A percentile compares a stretch with the other conserved stretches of the same genome.
Conservation (phyloP, 2,888 invertebrate genomes). For the Eupithecia centaureata region DNA sequence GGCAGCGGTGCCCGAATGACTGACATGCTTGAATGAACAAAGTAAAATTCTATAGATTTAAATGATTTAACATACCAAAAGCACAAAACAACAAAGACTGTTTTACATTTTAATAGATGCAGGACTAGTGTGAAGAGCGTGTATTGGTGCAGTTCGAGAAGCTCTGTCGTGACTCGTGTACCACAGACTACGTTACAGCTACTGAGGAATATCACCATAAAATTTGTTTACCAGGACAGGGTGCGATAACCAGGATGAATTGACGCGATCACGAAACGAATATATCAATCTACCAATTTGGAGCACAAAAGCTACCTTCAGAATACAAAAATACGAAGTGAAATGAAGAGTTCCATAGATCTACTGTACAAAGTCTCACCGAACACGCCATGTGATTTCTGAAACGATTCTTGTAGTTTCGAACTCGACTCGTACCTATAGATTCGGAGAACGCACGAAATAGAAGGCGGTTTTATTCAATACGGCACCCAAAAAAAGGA, state of each 20-base stretch:
- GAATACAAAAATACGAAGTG: constrained; percentile 7
- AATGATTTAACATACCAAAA: constrained; percentile 30
- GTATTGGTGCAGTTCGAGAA: constrained; percentile 62
- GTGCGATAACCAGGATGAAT: constrained; percentile 57
- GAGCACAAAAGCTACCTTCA: constrained; percentile 9
- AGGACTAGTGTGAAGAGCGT: constrained; percentile 68
- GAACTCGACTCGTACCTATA: neutral
- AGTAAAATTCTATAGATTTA: constrained; percentile 23
- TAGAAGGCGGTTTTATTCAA: constrained; percentile 9
- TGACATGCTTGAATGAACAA: constrained; percentile 24
- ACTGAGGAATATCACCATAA: constrained; percentile 66
- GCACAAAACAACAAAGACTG: constrained; percentile 24
- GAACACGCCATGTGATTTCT: constrained; percentile 14
- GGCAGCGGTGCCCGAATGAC: constrained; percentile 12
- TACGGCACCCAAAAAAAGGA: constrained; percentile 28
- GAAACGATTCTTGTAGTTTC: constrained; percentile 3
- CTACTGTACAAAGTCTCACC: constrained; percentile 3
- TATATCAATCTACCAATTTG: constrained; percentile 25
- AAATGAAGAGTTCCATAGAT: neutral
- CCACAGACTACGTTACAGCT: constrained; percentile 44
- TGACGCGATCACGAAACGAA: constrained; percentile 56
- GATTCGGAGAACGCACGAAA: neutral
- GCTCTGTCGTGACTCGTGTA: constrained; percentile 70
- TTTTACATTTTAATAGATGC: constrained; percentile 41
- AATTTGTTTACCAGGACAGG: constrained; percentile 65